Evolutionary conservation across 2,888 invertebrate species (phyloP), one percentile per base, ranked within the genome.

Genomic region (Hyles lineata): DNA sequence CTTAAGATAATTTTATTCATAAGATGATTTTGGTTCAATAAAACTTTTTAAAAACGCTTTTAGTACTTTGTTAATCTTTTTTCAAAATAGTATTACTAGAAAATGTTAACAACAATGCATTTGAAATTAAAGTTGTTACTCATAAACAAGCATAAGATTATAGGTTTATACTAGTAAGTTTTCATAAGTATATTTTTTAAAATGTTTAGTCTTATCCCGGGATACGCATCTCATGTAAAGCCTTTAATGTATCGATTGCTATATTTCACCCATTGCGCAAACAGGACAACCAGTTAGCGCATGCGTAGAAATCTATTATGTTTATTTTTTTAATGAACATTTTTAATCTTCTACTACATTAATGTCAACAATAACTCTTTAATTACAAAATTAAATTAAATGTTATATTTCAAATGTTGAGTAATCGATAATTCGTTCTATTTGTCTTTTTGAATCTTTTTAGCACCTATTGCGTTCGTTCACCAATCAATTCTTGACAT

Each of bases 211-310:
- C 60, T 72, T 73, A 73, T 81, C 80, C 76, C 74, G 3, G 23
- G 76, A 82, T 78, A 9, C 23, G 23, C 69, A 75, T 81, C 79
- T 78, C 88, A n/a, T 86, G 87, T 88, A 74, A 74, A 73, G 69
- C 79, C 67, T 72, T 74, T 61, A 63, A 71, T 74, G 74, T 87
- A 92, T 92, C 84, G 93, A 92, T 91, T 82, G 75, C 70, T 72
- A 74, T 73, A 74, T 55, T 72, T 73, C 74, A 79, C 80, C 79
- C 82, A 84, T 77, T 89, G 90, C 91, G 92, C 91, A 87, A 78
- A 75, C 78, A 82, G 83, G 79, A 83, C 82, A 82, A 82, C 75
- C 74, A 50, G 32, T 75, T 74, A 73, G 83, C 84, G 88, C 89
- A 89, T 90, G 89, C 89, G 87, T 85, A 83, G 74, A 60, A 58